Percentiles rank a stretch among this genome's conserved stretches.
Conservation (phyloP, 2,888 invertebrate species). For the Cerceris rybyensis region DNA sequence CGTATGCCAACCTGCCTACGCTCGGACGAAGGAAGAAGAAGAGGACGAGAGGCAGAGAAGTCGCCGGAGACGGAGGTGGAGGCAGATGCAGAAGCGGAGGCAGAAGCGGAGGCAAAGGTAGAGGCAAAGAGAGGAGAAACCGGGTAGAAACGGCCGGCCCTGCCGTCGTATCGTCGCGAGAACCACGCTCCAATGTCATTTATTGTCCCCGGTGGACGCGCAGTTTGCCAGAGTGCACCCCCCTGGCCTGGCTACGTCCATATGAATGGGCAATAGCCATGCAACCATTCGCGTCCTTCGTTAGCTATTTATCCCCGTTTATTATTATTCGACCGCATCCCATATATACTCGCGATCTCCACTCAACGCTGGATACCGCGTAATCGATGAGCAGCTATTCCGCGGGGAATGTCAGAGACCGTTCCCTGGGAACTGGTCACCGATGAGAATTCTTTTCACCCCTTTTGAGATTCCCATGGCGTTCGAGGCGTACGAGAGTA, state of each 20-base stretch:
- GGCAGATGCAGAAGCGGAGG: conserved; percentile 21
- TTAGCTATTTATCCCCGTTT: conserved; percentile 69
- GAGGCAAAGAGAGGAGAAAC: conserved; percentile 58
- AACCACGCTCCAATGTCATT: conserved; percentile 72
- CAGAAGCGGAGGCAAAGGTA: conserved; percentile 24
- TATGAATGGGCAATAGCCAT: conserved; percentile 73
- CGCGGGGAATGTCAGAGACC: conserved; percentile 42
- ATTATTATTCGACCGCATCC: conserved; percentile 66
- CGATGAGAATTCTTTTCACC: conserved; percentile 32
- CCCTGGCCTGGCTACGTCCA: conserved; percentile 42
- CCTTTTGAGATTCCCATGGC: conserved; percentile 8
- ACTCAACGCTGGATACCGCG: conserved; percentile 48
- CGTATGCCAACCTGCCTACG: conserved; percentile 76
- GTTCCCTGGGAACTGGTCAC: conserved; percentile 38
- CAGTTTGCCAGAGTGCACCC: conserved; percentile 61
- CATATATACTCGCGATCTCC: conserved; percentile 37
- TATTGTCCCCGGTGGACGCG: conserved; percentile 69
- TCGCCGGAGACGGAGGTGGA: conserved; percentile 34
- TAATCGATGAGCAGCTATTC: conserved; percentile 62
- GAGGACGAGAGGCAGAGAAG: conserved; percentile 41
- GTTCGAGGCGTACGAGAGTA: background rate
- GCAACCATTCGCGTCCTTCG: conserved; percentile 68
- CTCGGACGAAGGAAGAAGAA: conserved; percentile 62
- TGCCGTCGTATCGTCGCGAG: conserved; percentile 67
- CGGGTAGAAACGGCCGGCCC: conserved; percentile 69